Base-by-base conservation (phyloP, 2,888 invertebrate species). In the Cryptus armator region DNA sequence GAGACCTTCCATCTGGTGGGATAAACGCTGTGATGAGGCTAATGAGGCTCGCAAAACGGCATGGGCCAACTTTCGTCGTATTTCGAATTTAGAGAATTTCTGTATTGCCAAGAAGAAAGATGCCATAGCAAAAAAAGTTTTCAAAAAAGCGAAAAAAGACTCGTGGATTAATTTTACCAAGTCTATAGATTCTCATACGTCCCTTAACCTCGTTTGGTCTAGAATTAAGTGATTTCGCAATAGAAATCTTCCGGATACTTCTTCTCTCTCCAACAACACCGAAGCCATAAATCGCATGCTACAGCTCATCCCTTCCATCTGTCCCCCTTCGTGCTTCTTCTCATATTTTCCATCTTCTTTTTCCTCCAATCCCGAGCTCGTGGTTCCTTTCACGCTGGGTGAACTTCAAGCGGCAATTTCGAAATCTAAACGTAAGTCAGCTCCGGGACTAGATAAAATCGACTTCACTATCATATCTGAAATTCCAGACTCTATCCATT, bases 201-300 rank as follows among this genome's bases (percentile, higher is more conserved):
- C 53, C 7, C 3, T 19, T 2, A 78, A 32, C 0, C 7, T 9
- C 0, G 68, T 68, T 12, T 78, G 59, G 68, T 59, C 29, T 0
- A 70, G 68, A 70, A 59, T 70, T 1, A 68, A 78, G 6, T 37
- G 48, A 1, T 78, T 78, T 9, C 29, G 32, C 1, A 68, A 70
- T 6, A 16, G 51, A 10, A 68, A 77, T 12, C 16, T 59, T 1
- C n/a, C 46, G 1, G 59, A 68, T 3, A 44, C 53, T 9, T 16
- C 56, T 0, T 14, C 29, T 0, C 56, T 24, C 1, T 12, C 46
- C 0, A 77, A 68, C 16, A 59, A 68, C n/a, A n/a, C 10, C 0
- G 16, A 24, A 7, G 19, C 77, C 1, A 68, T 77, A 6, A 12
- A 56, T 5, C 67, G 37, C 10, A 56, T 68, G 16, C 68, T 19